Conservation (phyloP, 2,888 invertebrate genomes). For the Yponomeuta evonymella region DNA sequence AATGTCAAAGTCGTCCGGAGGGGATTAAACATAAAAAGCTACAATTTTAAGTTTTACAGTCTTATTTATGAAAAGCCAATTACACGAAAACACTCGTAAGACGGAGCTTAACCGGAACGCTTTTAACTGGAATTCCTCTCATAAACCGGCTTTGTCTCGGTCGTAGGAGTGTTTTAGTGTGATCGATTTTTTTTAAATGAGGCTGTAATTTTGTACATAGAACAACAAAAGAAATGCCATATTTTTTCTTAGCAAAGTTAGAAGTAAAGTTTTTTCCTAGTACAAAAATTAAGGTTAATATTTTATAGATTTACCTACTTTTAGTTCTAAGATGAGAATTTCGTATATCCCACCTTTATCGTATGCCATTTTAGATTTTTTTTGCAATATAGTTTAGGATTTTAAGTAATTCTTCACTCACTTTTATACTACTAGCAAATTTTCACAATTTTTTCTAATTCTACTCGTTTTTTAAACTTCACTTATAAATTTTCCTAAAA, state of each 20-base stretch:
- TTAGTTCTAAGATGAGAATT: slow-evolving; percentile 17
- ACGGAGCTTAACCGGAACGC: too few species aligned
- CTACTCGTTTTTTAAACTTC: too few species aligned
- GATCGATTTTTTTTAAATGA: neutral
- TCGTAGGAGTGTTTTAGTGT: neutral
- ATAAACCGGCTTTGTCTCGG: neutral
- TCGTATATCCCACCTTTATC: slow-evolving; percentile 37
- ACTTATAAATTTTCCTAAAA: too few species aligned
- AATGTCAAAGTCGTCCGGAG: too few species aligned
- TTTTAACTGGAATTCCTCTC: neutral
- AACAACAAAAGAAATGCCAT: slow-evolving; percentile 42
- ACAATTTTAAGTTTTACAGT: slow-evolving; percentile 10
- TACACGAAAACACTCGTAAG: neutral
- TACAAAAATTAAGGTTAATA: slow-evolving; percentile 36
- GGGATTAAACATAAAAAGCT: slow-evolving; percentile 7
- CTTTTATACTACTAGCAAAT: neutral
- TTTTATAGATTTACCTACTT: neutral
- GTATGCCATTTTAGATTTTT: slow-evolving; percentile 26
- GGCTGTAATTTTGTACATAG: slow-evolving; percentile 12
- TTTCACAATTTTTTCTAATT: neutral
- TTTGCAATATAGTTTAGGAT: slow-evolving; percentile 25
- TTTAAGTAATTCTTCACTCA: slow-evolving; percentile 4
- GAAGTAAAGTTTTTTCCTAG: slow-evolving; percentile 33
- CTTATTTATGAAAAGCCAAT: neutral
- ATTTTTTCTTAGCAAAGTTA: slow-evolving; percentile 30